Conservation (phyloP, 2,113 vertebrate species). For the Labeo rohita region DNA sequence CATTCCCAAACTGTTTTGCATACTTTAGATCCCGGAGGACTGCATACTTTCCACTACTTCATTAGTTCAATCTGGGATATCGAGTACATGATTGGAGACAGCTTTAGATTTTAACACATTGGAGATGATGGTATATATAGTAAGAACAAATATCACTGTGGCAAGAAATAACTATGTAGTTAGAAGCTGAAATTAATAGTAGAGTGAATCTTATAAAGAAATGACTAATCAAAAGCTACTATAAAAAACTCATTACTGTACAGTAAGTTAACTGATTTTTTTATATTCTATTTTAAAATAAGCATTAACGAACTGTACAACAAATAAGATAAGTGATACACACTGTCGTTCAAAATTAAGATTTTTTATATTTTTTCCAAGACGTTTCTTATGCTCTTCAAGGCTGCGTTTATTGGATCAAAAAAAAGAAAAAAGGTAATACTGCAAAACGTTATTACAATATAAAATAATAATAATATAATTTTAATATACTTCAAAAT, state of each 20-base stretch:
- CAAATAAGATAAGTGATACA: not conserved
- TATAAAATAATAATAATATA: no score
- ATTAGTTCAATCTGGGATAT: not conserved
- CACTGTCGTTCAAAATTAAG: no score
- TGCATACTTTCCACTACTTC: slow-evolving; percentile 31
- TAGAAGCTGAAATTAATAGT: not conserved
- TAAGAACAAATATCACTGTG: not conserved
- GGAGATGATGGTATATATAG: not conserved
- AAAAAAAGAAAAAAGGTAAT: no score
- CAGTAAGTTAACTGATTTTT: no score
- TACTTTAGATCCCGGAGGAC: not conserved
- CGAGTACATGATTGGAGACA: not conserved
- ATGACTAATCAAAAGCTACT: not conserved
- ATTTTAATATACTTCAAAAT: no score
- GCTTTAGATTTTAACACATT: not conserved
- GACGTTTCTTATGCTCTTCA: no score
- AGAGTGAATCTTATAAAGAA: not conserved
- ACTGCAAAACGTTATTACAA: no score
- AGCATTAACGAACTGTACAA: not conserved
- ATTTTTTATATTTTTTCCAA: no score
- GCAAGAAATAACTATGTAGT: not conserved
- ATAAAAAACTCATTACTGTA: not conserved
- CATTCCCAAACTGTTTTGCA: slow-evolving; percentile 7
- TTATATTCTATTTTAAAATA: not conserved
- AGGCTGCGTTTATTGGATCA: no score